These are phyloP conservation scores for Hydropsyche betteni DNA, from an alignment of 2,888 invertebrate genomes.

Conservation along the genomic window DNA sequence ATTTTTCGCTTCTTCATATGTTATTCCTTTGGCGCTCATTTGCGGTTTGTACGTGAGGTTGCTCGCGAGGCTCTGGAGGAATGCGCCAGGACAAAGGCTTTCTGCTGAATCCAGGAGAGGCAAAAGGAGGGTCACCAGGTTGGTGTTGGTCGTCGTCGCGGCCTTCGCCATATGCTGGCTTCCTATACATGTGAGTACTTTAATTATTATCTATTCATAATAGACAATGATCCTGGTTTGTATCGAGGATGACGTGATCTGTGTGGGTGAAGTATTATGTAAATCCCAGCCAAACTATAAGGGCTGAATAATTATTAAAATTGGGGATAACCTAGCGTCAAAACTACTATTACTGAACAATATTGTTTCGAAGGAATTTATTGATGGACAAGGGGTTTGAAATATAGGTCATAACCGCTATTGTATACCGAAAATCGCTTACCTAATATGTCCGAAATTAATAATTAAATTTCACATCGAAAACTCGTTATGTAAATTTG, in stretches of 20 bases:
- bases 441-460: neutral
- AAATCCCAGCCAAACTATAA: neutral
- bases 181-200: conserved; percentile 81
- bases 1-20: conserved; percentile 89
- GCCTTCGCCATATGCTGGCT: conserved; percentile 95
- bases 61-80: conserved; percentile 86
- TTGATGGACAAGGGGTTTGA: conserved; percentile 29
- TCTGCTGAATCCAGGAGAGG: conserved; percentile 84
- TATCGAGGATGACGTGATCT: neutral
- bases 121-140: conserved; percentile 86
- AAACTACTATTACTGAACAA: conserved; percentile 11
- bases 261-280: neutral
- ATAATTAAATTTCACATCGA: no score
- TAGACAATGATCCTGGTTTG: neutral
- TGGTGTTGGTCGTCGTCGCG: conserved; percentile 92
- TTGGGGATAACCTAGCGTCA: conserved; percentile 15
- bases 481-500: no score
- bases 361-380: conserved; percentile 25
- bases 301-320: conserved; percentile 11
- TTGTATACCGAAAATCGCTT: conserved; percentile 19
- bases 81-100: conserved; percentile 79
- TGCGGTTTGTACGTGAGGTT: conserved; percentile 89
- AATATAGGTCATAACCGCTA: conserved; percentile 10
- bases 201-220: no score
- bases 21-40: conserved; percentile 85